Conservation (phyloP, 2,113 vertebrate genomes). For the Barnardius zonarius region DNA sequence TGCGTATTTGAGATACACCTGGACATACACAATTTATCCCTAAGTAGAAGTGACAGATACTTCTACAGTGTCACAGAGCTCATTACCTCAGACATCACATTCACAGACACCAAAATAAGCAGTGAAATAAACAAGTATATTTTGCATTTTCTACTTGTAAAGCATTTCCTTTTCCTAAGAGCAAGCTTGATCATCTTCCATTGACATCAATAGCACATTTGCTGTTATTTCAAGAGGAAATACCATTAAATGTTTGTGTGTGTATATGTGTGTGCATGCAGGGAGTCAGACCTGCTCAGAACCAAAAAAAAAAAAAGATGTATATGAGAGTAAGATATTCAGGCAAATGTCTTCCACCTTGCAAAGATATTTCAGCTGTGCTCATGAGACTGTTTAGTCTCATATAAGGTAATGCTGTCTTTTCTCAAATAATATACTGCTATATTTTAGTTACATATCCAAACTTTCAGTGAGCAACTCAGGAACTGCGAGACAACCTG, state of each 20-base stretch:
- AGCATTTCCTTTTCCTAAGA: not conserved
- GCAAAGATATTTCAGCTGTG: not conserved
- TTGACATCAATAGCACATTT: not conserved
- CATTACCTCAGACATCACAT: not conserved
- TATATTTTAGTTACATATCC: not conserved
- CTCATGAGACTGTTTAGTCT: not conserved
- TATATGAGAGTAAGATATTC: rapidly evolving
- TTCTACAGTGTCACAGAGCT: not conserved
- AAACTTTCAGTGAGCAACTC: not conserved
- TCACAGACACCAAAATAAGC: not conserved
- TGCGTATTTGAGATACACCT: not conserved
- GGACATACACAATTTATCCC: not conserved
- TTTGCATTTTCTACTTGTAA: not conserved
- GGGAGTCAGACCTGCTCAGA: not conserved
- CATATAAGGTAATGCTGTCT: not conserved
- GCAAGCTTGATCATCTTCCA: not conserved
- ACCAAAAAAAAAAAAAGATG: not conserved
- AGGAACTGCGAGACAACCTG: not conserved
- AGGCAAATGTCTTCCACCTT: not conserved
- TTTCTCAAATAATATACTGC: not conserved
- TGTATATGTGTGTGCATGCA: not conserved
- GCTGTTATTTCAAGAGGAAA: not conserved
- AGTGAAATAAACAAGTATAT: not conserved
- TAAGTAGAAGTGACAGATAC: not conserved
- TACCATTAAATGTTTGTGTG: rapidly evolving